These are phyloP conservation scores for Chelon auratus DNA, from an alignment of 2,797 vertebrate species.

Conservation along the genomic window DNA sequence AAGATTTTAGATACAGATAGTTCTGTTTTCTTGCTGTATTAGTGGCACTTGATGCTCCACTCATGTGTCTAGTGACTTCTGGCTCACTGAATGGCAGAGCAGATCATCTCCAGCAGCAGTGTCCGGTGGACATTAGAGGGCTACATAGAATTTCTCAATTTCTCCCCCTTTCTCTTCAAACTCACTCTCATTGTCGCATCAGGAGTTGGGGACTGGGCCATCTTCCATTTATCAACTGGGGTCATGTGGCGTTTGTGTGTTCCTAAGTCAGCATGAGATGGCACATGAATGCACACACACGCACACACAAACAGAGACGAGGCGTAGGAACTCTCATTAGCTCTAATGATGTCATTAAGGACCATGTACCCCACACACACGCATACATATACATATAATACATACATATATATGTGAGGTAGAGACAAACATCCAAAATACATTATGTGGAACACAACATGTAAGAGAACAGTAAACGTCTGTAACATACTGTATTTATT, in stretches of 20 bases:
- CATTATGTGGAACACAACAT: background rate
- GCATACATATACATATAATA: slow-evolving; percentile 4
- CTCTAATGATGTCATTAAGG: slow-evolving; percentile 78
- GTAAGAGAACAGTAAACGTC: background rate
- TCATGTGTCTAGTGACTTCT: slow-evolving; percentile 2
- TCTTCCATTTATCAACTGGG: slow-evolving; percentile 80
- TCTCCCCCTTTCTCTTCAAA: slow-evolving; percentile 23
- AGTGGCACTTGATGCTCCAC: background rate
- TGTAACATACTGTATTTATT: background rate
- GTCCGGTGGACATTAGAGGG: background rate
- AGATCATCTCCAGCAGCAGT: slow-evolving; percentile 1
- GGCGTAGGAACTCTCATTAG: slow-evolving; percentile 75
- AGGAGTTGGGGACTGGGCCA: slow-evolving; percentile 71
- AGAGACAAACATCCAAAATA: slow-evolving; percentile 3
- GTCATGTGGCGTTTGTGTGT: slow-evolving; percentile 75
- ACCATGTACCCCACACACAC: slow-evolving; percentile 36
- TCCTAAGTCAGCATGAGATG: slow-evolving; percentile 75
- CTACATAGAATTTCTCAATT: slow-evolving; percentile 16
- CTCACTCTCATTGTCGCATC: slow-evolving; percentile 62
- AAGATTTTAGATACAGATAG: background rate
- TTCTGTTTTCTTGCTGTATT: background rate
- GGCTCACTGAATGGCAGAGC: slow-evolving; percentile 10
- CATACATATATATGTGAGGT: slow-evolving; percentile 7
- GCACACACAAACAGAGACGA: slow-evolving; percentile 57
- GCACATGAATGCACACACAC: slow-evolving; percentile 45